Percentiles rank a stretch among this genome's conserved stretches.
Conservation (phyloP, 2,888 invertebrate genomes). For the Drosophila ezoana region DNA sequence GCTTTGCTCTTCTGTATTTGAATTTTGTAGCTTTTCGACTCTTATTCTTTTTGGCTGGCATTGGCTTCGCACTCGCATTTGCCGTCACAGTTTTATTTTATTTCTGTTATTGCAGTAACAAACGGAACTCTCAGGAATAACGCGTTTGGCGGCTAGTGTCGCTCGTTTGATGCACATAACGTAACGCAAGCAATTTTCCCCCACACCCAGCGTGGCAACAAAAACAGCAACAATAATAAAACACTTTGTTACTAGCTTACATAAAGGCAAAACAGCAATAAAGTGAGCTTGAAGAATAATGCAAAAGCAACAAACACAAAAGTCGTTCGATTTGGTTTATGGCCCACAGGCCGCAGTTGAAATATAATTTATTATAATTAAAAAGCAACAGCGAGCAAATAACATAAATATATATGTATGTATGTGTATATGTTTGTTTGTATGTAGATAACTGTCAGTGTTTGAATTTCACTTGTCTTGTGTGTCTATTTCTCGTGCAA, state of each 20-base stretch:
- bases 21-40: slow-evolving; percentile 53
- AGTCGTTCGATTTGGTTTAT: slow-evolving; percentile 51
- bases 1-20: slow-evolving; percentile 43
- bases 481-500: slow-evolving; percentile 48
- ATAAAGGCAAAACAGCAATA: slow-evolving; percentile 37
- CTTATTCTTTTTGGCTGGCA: slow-evolving; percentile 51
- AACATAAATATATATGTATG: slow-evolving; percentile 41
- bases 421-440: slow-evolving; percentile 8
- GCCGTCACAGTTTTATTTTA: slow-evolving; percentile 12
- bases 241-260: slow-evolving; percentile 44
- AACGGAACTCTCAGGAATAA: slow-evolving; percentile 81
- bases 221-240: slow-evolving; percentile 28
- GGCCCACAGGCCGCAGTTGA: slow-evolving; percentile 40
- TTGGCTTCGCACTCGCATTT: slow-evolving; percentile 39
- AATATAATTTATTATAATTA: slow-evolving; percentile 71
- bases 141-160: slow-evolving; percentile 65
- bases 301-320: slow-evolving; percentile 50
- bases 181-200: slow-evolving; percentile 40
- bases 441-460: slow-evolving; percentile 53
- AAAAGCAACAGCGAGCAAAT: slow-evolving; percentile 47
- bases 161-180: slow-evolving; percentile 44
- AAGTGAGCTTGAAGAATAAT: slow-evolving; percentile 40
- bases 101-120: slow-evolving; percentile 66
- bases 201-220: background rate
- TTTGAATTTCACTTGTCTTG: slow-evolving; percentile 57